These are phyloP conservation scores for Oophaga pumilio DNA, from an alignment of 2,113 vertebrate genomes.

Conservation along the genomic window DNA sequence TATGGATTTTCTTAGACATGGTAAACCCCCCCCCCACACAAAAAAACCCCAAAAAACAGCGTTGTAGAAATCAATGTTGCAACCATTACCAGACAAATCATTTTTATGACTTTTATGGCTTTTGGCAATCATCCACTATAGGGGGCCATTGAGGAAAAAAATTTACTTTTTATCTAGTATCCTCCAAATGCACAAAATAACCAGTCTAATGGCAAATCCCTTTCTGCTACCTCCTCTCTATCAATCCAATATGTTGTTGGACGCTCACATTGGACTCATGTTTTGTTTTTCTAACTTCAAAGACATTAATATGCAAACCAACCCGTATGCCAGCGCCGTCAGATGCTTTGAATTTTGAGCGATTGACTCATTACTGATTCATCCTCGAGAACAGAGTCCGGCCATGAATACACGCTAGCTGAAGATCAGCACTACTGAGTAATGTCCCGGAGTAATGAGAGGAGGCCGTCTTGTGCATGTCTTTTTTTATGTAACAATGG, in stretches of 20 bases:
- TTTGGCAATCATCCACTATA: too few species aligned
- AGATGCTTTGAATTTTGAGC: conserved; percentile 27
- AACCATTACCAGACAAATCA: too few species aligned
- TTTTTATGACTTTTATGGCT: too few species aligned
- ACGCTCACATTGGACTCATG: background rate
- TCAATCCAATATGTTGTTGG: background rate
- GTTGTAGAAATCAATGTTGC: too few species aligned
- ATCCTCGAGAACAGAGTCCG: conserved; percentile 1
- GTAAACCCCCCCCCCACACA: too few species aligned
- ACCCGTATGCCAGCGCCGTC: conserved; percentile 8
- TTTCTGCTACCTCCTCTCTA: background rate
- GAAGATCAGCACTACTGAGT: background rate
- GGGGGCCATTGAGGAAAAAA: too few species aligned
- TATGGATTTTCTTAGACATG: too few species aligned
- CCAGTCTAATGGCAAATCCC: background rate
- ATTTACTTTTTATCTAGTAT: too few species aligned
- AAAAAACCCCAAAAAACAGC: too few species aligned
- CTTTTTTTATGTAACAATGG: background rate
- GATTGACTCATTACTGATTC: conserved; percentile 32
- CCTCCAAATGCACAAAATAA: background rate
- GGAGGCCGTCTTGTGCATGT: background rate
- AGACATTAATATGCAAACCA: conserved; percentile 45
- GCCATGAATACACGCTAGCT: background rate
- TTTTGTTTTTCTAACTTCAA: conserved; percentile 13
- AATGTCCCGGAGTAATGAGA: too few species aligned